Evolutionary conservation across 2,113 vertebrate genomes (phyloP).

Genomic region (Sprattus sprattus): DNA sequence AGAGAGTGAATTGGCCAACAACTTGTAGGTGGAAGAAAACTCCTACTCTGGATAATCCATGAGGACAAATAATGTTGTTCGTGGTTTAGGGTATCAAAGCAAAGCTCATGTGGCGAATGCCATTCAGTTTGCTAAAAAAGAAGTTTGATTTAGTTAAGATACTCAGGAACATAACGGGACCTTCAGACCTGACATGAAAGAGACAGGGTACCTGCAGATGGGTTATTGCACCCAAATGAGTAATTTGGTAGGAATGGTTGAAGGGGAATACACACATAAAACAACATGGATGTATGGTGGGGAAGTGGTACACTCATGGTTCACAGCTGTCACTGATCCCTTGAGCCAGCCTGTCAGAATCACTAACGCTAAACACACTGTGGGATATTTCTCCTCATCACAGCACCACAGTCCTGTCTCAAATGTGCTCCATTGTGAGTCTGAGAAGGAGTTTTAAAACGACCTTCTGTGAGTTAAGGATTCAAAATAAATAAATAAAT

Average conservation of each 20-base stretch:
- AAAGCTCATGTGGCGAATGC: neutral
- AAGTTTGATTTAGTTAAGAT: neutral
- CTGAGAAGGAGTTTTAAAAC: neutral
- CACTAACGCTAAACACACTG: neutral
- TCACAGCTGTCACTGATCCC: neutral
- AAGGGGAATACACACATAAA: neutral
- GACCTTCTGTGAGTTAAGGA: neutral
- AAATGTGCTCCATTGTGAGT: neutral
- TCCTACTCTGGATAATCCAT: neutral
- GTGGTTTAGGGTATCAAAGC: neutral
- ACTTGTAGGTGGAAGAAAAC: too few species aligned
- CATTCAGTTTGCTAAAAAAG: neutral
- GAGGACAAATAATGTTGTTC: neutral
- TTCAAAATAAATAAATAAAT: too few species aligned
- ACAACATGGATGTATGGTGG: neutral
- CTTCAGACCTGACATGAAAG: neutral
- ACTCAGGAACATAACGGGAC: neutral
- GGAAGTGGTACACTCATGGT: neutral
- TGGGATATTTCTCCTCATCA: neutral
- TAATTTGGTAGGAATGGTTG: neutral
- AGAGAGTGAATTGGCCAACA: too few species aligned
- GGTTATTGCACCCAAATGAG: neutral
- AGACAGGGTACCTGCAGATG: neutral
- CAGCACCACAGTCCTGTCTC: neutral
- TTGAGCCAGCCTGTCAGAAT: neutral